phyloP scores from a whole-genome alignment of 2,113 vertebrate species.

The Bambusicola thoracicus region DNA sequence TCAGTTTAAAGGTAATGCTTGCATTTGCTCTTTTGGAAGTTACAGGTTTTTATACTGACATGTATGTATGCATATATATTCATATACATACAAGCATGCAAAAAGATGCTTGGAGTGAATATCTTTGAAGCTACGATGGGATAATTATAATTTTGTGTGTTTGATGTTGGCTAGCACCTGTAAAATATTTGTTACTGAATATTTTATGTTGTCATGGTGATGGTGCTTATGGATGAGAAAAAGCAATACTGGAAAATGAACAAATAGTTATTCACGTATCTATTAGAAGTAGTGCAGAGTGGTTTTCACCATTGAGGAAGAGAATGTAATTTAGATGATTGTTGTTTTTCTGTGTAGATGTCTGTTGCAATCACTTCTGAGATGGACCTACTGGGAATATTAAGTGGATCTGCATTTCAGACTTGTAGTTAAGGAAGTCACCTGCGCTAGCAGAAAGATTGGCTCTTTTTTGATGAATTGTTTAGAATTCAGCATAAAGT shows the following conservation, averaged over 20 bases:
- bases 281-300: background rate
- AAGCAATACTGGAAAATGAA: background rate
- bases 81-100: background rate
- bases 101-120: background rate
- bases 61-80: rapidly evolving
- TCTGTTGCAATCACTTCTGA: background rate
- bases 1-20: background rate
- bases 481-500: background rate
- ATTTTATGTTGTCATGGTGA: slow-evolving; percentile 31
- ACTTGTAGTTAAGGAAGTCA: background rate
- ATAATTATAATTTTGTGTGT: slow-evolving; percentile 74
- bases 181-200: slow-evolving; percentile 25
- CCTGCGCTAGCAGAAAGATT: background rate
- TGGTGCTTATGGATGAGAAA: background rate
- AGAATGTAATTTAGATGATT: background rate
- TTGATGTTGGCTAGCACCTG: slow-evolving; percentile 69
- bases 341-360: background rate
- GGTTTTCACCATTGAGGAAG: background rate
- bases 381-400: background rate
- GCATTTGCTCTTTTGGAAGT: slow-evolving; percentile 63
- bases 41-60: slow-evolving; percentile 42
- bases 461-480: background rate
- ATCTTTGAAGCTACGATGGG: slow-evolving; percentile 76
- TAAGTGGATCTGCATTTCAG: background rate
- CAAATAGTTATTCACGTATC: background rate